These are phyloP conservation scores for Tragelaphus eurycerus DNA, from an alignment of 2,797 vertebrate genomes.

Conservation along the genomic window DNA sequence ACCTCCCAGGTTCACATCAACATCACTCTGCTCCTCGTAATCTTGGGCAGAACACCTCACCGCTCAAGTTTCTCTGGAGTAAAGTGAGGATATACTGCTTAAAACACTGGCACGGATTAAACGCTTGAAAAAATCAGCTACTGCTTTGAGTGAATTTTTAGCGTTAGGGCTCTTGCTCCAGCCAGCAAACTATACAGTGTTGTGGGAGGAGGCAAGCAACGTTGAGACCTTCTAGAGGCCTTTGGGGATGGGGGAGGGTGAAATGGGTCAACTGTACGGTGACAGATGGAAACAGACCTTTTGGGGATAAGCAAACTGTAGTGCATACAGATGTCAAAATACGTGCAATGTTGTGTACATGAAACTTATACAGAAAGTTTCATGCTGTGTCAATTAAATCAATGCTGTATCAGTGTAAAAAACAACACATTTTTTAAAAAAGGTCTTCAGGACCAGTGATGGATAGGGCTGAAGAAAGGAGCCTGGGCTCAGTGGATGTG, in stretches of 20 bases:
- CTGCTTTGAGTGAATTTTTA: background rate
- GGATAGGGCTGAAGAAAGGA: background rate
- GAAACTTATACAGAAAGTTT: background rate
- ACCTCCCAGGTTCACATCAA: background rate
- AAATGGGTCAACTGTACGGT: background rate
- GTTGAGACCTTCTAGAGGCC: background rate
- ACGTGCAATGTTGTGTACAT: background rate
- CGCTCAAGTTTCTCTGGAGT: fast-evolving
- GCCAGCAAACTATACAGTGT: background rate
- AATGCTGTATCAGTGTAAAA: background rate
- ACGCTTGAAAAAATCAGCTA: background rate
- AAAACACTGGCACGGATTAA: background rate
- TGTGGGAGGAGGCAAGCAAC: too few species aligned
- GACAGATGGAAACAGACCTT: background rate
- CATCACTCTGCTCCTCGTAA: background rate
- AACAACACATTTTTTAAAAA: background rate
- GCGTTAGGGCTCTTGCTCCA: background rate
- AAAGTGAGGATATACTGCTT: background rate
- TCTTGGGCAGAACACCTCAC: background rate
- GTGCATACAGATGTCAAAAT: background rate
- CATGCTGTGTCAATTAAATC: background rate
- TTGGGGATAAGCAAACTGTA: background rate
- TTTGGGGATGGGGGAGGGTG: background rate
- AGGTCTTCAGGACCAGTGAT: background rate
- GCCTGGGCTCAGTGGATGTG: background rate